A percentile compares a stretch with the other conserved stretches of the same genome.
Conservation (phyloP, 2,797 vertebrate genomes). For the Apodemus agrarius region DNA sequence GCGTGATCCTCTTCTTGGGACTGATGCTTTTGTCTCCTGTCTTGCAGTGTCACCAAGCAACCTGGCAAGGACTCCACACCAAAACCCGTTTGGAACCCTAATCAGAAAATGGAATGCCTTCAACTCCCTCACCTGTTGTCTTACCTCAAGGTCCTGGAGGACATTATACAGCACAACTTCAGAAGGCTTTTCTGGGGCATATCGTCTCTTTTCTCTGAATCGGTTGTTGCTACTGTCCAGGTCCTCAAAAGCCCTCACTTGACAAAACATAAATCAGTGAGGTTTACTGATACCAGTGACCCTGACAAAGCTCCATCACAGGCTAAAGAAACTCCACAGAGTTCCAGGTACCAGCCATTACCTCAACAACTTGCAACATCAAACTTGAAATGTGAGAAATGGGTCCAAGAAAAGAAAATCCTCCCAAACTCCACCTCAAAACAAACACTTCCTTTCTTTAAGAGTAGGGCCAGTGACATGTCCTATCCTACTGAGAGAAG, state of each 20-base stretch:
- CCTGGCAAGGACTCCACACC: background rate
- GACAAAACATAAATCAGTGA: background rate
- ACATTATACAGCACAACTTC: background rate
- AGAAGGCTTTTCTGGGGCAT: background rate
- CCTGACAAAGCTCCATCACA: background rate
- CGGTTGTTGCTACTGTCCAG: background rate
- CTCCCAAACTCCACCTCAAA: background rate
- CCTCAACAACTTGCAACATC: too few species aligned
- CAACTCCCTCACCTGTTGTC: background rate
- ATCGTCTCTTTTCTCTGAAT: background rate
- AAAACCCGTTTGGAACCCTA: background rate
- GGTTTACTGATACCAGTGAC: background rate
- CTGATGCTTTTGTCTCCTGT: background rate
- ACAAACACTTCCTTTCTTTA: rapidly evolving
- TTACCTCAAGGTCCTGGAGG: background rate
- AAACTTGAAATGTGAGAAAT: rapidly evolving
- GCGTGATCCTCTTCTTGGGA: too few species aligned
- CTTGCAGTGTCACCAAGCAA: background rate
- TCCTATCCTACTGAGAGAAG: rapidly evolving
- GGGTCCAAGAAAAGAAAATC: background rate
- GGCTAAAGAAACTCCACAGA: too few species aligned
- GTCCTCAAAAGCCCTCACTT: background rate
- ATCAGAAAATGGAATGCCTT: background rate
- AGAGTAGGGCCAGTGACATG: rapidly evolving
- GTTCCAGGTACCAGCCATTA: rapidly evolving